Base-by-base conservation (phyloP, 2,113 vertebrate genomes). In the Nettapus auritus region DNA sequence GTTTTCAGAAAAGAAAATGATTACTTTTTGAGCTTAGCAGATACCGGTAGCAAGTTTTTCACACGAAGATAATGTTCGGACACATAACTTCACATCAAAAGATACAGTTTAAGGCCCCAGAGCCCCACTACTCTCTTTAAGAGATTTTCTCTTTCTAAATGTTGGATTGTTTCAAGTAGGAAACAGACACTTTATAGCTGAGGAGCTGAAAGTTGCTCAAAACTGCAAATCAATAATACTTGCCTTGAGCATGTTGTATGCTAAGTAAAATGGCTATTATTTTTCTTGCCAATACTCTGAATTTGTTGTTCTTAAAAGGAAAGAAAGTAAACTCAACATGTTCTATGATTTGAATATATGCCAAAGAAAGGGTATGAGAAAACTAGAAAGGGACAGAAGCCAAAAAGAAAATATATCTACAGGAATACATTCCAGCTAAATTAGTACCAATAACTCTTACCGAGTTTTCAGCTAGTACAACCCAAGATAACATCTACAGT, bases 291-390 rank as follows among this genome's bases (percentile, higher is more conserved):
- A 91, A 94, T 82, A 85, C 28, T 82, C 36, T 67, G 78, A 85
- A 85, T 88, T 77, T 62, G 64, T 76, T 94, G 34, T n/a, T 94
- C 88, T 91, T 89, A 82, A 84, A 90, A 91, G 74, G 84, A 89
- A 80, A 88, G 59, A 71, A 94, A 85, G 86, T 36, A 93, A 95
- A 92, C 57, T 76, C 69, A 44, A 76, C 31, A 66, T 50, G 48
- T 36, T 87, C 80, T 53, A 21, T 62, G 69, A 92, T 93, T 84
- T 95, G 93, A 92, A 82, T 20, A 34, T 25, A 36, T 29, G 88
- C 92, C 94, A 94, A 78, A 84, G 66, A 93, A 78, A 85, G 88
- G 44, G 86, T 89, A 93, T 93, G 96, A 96, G 90, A 96, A 94
- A 95, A 92, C 40, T 76, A 28, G 40, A 64, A 88, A 69, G 74